Percentiles rank a stretch among this genome's conserved stretches.
phyloP scores from a whole-genome alignment of 2,113 vertebrate genomes.

The Dissostichus mawsoni region DNA sequence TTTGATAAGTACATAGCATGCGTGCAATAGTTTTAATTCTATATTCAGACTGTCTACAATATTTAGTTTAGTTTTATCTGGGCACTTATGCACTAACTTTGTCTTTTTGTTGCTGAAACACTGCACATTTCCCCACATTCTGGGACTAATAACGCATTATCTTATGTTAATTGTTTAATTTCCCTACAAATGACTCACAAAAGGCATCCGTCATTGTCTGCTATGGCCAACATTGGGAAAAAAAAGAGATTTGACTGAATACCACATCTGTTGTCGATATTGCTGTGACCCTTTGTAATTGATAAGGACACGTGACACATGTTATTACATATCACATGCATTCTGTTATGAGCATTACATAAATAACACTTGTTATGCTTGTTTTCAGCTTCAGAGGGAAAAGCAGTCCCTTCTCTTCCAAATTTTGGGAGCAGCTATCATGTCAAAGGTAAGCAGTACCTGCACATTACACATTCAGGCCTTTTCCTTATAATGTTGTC shows the following conservation, averaged over 20 bases:
- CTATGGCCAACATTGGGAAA: background rate
- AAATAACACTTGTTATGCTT: background rate
- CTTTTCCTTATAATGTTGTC: background rate
- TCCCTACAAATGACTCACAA: background rate
- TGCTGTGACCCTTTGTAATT: background rate
- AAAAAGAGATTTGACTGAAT: background rate
- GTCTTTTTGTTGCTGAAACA: too few species aligned
- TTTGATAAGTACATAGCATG: too few species aligned
- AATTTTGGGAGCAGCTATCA: conserved; percentile 86
- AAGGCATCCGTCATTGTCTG: background rate
- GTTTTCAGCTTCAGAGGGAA: conserved; percentile 74
- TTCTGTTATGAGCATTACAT: background rate
- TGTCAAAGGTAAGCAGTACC: conserved; percentile 83
- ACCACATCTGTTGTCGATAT: background rate
- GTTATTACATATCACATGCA: too few species aligned
- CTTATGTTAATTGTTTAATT: background rate
- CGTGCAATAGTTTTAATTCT: too few species aligned
- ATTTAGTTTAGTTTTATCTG: too few species aligned
- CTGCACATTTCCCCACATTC: too few species aligned
- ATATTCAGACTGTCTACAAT: too few species aligned
- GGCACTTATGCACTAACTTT: too few species aligned
- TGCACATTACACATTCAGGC: background rate
- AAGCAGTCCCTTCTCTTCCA: conserved; percentile 65
- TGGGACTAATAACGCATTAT: too few species aligned
- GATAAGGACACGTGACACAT: background rate